Conservation (phyloP, 2,797 vertebrate genomes). For the Muraenolepis orangiensis region DNA sequence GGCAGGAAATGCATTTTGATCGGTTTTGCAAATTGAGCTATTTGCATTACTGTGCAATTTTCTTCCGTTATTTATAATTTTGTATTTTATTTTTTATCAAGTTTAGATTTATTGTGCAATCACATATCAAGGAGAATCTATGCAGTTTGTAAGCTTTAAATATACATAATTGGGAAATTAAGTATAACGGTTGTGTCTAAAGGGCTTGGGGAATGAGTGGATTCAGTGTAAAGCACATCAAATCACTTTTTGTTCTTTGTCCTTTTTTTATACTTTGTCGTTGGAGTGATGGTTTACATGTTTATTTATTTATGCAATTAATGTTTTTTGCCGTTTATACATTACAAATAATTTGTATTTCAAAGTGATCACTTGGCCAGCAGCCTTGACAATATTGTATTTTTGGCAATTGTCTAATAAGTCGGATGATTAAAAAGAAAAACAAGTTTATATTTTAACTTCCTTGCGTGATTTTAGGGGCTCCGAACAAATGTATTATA, state of each 20-base stretch:
- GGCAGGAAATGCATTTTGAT: conserved; percentile 4
- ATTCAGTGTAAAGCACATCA: background rate
- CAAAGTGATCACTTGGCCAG: conserved; percentile 1
- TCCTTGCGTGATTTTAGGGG: background rate
- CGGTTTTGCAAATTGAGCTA: conserved; percentile 17
- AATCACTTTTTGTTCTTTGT: background rate
- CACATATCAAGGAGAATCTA: background rate
- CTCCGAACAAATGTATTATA: background rate
- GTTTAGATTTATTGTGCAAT: background rate
- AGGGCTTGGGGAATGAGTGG: background rate
- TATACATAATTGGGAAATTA: background rate
- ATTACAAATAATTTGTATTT: no score
- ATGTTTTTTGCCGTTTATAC: conserved; percentile 37
- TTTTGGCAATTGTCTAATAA: conserved; percentile 31
- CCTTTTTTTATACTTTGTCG: conserved; percentile 9
- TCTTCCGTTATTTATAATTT: background rate
- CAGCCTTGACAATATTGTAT: conserved; percentile 13
- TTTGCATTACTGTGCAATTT: conserved; percentile 4
- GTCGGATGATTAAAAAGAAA: conserved; percentile 3
- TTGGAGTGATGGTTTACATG: conserved; percentile 40
- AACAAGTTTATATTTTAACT: background rate
- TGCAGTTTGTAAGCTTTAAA: background rate
- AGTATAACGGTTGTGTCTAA: background rate
- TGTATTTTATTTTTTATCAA: conserved; percentile 3
- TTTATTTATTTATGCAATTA: conserved; percentile 45